Base-by-base conservation (phyloP, 2,797 vertebrate species). In the Luscinia megarhynchos region DNA sequence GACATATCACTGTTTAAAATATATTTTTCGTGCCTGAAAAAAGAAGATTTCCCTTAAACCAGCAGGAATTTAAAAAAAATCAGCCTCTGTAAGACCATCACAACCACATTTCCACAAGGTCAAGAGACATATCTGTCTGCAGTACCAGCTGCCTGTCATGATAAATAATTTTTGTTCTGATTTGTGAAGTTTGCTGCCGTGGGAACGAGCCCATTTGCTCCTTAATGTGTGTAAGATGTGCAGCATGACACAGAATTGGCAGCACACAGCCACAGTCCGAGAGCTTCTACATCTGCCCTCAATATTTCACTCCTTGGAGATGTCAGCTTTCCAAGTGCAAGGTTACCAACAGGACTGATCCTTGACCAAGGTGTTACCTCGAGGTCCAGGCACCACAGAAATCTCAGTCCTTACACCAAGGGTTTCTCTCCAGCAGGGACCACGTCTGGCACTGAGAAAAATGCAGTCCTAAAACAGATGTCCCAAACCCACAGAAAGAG, bases 171-270 rank as follows among this genome's bases (percentile, higher is more conserved):
- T 87, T 92, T 82, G n/a, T 66, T 88, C 94, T 94, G 94, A 94
- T 94, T 94, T 93, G 87, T 91, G 95, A 93, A 87, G 91, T 94
- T 95, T 94, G 67, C 91, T 94, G 84, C 68, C 54, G 69, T 0
- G 16, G 87, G 94, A 97, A 94, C n/a, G 91, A 94, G 93, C 67
- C 91, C 74, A 91, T 94, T 96, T 94, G 80, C 64, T 94, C 74
- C 85, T 54, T 94, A 94, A 96, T 90, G 59, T 70, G 8, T 88
- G 77, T 93, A 94, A 96, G 94, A 95, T 96, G 94, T 95, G 89
- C 91, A 58, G 88, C 72, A 15, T 3, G 53, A 79, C 67, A 61
- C 74, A 8, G 77, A 74, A 80, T 10, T 61, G 77, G 89, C 77
- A 94, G 30, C 80, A 79, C 55, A 57, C 24, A 38, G 87, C 29